These are phyloP conservation scores for Uromys caudimaculatus DNA, from an alignment of 2,797 vertebrate genomes.

Conservation along the genomic window DNA sequence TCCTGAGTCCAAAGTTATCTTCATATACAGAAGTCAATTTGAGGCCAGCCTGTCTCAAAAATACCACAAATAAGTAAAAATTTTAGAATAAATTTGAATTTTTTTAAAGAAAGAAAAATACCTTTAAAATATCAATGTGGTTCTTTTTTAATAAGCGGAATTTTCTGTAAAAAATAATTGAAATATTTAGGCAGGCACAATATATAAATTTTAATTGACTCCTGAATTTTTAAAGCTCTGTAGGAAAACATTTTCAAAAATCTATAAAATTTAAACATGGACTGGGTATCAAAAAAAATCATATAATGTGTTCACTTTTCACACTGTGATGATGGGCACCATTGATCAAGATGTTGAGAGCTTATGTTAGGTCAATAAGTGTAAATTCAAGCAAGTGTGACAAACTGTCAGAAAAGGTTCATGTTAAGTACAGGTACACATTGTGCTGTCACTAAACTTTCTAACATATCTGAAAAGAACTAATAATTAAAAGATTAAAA, in stretches of 20 bases:
- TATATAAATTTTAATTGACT: not conserved
- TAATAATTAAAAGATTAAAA: conserved; percentile 40
- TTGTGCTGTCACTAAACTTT: not conserved
- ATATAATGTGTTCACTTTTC: not conserved
- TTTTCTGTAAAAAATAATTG: not conserved
- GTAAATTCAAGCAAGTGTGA: not conserved
- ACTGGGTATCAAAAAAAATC: not conserved
- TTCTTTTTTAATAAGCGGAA: not conserved
- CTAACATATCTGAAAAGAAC: not conserved
- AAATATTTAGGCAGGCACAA: not conserved
- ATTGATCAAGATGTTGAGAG: not conserved
- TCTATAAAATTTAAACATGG: not conserved
- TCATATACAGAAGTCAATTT: not conserved
- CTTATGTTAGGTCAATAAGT: not conserved
- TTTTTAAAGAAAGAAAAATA: not conserved
- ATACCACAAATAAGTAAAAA: not conserved
- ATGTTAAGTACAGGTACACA: not conserved
- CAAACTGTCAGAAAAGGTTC: conserved; percentile 16
- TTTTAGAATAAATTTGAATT: not conserved
- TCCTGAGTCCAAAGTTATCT: not conserved
- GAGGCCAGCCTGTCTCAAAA: not conserved
- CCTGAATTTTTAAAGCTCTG: not conserved
- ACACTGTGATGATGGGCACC: not conserved
- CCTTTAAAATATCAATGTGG: not conserved
- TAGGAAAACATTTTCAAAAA: conserved; percentile 4